These are phyloP conservation scores for Vidua macroura DNA, from an alignment of 2,113 vertebrate genomes.

Conservation along the genomic window DNA sequence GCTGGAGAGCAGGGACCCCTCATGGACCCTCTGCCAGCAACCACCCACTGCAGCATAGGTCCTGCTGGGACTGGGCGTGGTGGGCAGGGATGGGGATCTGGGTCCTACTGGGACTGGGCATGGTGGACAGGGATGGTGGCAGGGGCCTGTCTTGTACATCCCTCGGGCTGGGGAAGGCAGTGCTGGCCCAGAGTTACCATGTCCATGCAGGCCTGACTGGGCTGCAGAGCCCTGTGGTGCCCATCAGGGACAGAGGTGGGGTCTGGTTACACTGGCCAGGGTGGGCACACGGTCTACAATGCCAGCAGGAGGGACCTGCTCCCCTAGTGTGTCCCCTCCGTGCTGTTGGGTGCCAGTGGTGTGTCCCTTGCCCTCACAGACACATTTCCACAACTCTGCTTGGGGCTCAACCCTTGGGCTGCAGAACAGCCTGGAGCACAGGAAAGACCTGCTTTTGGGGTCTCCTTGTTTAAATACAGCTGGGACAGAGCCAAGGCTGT, in stretches of 20 bases:
- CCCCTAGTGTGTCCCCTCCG: fast-evolving
- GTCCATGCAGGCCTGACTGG: neutral
- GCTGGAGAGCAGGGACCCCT: neutral
- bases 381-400: neutral
- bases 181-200: neutral
- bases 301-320: neutral
- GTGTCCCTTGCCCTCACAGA: neutral
- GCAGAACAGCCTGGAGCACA: neutral
- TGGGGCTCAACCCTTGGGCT: neutral
- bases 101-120: neutral
- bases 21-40: neutral
- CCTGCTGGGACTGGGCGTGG: neutral
- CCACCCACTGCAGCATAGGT: neutral
- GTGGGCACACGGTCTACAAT: neutral
- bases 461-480: neutral
- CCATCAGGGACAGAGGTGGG: neutral
- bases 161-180: neutral
- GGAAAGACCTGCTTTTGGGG: too few species aligned
- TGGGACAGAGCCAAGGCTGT: neutral
- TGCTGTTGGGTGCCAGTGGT: neutral
- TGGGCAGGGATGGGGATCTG: neutral
- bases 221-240: neutral
- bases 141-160: neutral
- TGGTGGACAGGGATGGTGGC: neutral
- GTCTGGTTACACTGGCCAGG: neutral